Evolutionary conservation across 2,888 invertebrate genomes (phyloP), one percentile per base, ranked within the genome.

Genomic region (Oligia fasciuncula): DNA sequence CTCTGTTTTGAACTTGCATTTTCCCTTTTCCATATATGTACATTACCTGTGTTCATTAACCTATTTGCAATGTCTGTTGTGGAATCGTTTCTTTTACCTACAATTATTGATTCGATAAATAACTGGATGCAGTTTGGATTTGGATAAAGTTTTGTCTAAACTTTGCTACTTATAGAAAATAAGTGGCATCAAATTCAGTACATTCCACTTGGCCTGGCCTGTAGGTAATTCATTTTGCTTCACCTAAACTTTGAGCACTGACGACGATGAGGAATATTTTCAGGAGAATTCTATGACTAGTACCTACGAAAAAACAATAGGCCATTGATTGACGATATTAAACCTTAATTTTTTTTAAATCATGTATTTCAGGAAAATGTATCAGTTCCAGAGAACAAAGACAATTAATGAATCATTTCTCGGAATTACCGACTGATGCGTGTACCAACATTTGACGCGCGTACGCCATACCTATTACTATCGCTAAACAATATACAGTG

Each of bases 391-490:
- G 19, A 74, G 63, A 83, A 79, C 76, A 73, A 72, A 80, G 73
- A 81, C 69, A 69, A 77, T 60, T 71, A 83, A 79, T 86, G 80
- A 87, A 74, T 87, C 73, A 89, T 79, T 83, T 82, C 79, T 51
- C 17, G 72, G 83, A 79, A 85, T 81, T 67, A 70, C 80, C 57
- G 73, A 75, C 78, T 75, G 72, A 80, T 85, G 68, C 51, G 69
- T 83, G 66, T 46, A 73, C 62, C n/a, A 65, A 80, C 63, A 78
- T 60, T 66, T 70, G 72, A 73, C 62, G 75, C 60, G 80, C 76
- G 63, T 73, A 72, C 74, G 67, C 71, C 71, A 77, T 74, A 54
- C 23, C 23, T 80, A 63, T 70, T 60, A 40, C 49, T 80, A 63
- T 76, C 35, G 54, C 51, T 76, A 68, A 75, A 62, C 83, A 63